Percentiles rank a stretch among this genome's conserved stretches.
phyloP scores from a whole-genome alignment of 2,113 vertebrate species.

The Macaca nemestrina region DNA sequence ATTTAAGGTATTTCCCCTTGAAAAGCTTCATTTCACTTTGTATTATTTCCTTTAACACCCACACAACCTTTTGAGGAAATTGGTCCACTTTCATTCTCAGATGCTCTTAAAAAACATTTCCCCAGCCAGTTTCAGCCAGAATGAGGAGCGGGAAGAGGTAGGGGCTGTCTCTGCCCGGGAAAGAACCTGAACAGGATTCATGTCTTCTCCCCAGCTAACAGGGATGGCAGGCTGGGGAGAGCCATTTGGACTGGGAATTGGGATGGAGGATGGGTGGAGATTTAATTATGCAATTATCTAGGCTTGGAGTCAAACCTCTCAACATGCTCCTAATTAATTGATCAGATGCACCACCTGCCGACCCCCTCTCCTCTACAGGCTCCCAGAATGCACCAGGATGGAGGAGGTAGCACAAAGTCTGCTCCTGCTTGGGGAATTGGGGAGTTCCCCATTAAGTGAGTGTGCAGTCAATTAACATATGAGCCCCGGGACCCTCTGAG shows the following conservation, averaged over 20 bases:
- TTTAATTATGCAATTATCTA: slow-evolving; percentile 61
- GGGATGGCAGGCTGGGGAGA: not conserved
- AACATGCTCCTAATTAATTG: slow-evolving; percentile 63
- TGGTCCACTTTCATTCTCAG: not conserved
- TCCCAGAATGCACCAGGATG: slow-evolving; percentile 45
- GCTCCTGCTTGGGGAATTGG: slow-evolving; percentile 38
- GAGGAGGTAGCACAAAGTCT: slow-evolving; percentile 14
- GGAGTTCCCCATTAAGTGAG: slow-evolving; percentile 45
- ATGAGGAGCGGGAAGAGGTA: not conserved
- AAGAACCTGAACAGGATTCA: not conserved
- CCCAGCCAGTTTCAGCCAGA: not conserved
- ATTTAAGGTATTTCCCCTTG: not conserved
- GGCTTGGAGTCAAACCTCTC: slow-evolving; percentile 42
- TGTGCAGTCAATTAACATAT: slow-evolving; percentile 55
- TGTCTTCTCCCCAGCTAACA: not conserved
- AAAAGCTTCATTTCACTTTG: not conserved
- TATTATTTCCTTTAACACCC: not conserved
- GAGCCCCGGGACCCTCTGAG: slow-evolving; percentile 25
- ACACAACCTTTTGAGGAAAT: not conserved
- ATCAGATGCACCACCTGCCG: slow-evolving; percentile 49
- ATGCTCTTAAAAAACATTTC: not conserved
- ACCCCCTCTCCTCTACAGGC: not conserved
- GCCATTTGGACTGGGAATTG: not conserved
- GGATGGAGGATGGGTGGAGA: not conserved
- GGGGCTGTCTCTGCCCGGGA: accelerated